A percentile compares a stretch with the other conserved stretches of the same genome.
Conservation (phyloP, 2,113 vertebrate species). For the Takifugu flavidus region DNA sequence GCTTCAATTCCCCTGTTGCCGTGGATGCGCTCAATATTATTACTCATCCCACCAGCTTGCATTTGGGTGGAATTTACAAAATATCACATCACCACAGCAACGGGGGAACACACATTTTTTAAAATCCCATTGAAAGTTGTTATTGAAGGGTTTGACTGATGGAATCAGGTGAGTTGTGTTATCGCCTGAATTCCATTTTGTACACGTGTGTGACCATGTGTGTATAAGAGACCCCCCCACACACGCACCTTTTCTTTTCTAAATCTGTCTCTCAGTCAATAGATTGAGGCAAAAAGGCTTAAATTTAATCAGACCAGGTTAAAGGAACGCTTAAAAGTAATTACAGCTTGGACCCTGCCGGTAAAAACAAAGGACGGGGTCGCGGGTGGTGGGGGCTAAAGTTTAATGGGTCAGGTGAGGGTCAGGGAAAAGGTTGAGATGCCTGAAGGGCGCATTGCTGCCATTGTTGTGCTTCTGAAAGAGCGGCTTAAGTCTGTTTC, state of each 20-base stretch:
- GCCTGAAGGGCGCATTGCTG: neutral
- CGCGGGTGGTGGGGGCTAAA: neutral
- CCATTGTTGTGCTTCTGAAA: neutral
- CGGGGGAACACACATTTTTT: neutral
- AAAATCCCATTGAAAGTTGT: neutral
- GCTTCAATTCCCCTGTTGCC: conserved; percentile 10
- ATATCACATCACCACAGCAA: neutral
- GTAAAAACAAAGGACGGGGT: neutral
- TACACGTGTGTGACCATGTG: neutral
- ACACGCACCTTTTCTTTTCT: too few relatives aligned
- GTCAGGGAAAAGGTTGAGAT: neutral
- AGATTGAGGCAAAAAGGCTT: neutral
- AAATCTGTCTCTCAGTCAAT: too few relatives aligned
- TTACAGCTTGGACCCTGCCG: too few relatives aligned
- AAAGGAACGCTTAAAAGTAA: too few relatives aligned
- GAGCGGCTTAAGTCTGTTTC: neutral
- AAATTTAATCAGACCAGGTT: neutral
- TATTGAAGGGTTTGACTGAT: neutral
- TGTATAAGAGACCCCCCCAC: neutral
- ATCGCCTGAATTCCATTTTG: neutral
- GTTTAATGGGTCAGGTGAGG: neutral
- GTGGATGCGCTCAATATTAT: conserved; percentile 16
- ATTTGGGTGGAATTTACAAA: neutral
- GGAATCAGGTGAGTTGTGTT: neutral
- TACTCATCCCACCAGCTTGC: conserved; percentile 8